Percentiles rank a stretch among this genome's conserved stretches.
phyloP scores from a whole-genome alignment of 2,797 vertebrate species.

The Sarcoramphus papa region DNA sequence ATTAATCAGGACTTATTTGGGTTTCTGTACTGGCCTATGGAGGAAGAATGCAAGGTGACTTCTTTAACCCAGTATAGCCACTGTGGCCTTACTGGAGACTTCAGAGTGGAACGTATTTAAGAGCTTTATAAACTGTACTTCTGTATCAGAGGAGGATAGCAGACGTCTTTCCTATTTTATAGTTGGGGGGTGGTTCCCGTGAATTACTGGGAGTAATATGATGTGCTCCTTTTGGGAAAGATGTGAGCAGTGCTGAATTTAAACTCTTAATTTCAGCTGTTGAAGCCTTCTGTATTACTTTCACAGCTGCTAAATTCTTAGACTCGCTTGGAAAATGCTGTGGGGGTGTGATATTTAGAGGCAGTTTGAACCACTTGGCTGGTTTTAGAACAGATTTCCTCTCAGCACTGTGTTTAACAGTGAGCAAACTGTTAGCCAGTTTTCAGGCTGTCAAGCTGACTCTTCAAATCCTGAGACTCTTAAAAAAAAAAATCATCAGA shows the following conservation, averaged over 20 bases:
- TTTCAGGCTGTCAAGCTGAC: conserved; percentile 15
- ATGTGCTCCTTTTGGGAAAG: background rate
- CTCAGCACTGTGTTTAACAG: background rate
- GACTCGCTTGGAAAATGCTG: background rate
- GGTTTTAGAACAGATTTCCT: conserved; percentile 45
- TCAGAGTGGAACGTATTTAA: background rate
- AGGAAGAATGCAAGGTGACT: background rate
- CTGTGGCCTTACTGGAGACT: background rate
- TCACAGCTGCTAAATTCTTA: conserved; percentile 54
- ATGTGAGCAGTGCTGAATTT: conserved; percentile 23
- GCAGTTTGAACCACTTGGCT: conserved; percentile 42
- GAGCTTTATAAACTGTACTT: background rate
- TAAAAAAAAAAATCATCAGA: background rate
- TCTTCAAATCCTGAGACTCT: background rate
- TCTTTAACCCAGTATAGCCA: background rate
- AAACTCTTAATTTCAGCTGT: conserved; percentile 34
- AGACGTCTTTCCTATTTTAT: background rate
- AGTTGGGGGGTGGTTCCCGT: background rate
- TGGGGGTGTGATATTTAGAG: conserved; percentile 35
- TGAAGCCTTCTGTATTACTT: conserved; percentile 26
- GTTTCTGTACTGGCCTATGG: background rate
- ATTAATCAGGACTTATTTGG: background rate
- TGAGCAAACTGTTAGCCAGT: conserved; percentile 35
- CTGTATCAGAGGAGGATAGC: background rate
- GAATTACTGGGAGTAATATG: background rate